phyloP scores from a whole-genome alignment of 2,888 invertebrate genomes.

The Yponomeuta evonymella region DNA sequence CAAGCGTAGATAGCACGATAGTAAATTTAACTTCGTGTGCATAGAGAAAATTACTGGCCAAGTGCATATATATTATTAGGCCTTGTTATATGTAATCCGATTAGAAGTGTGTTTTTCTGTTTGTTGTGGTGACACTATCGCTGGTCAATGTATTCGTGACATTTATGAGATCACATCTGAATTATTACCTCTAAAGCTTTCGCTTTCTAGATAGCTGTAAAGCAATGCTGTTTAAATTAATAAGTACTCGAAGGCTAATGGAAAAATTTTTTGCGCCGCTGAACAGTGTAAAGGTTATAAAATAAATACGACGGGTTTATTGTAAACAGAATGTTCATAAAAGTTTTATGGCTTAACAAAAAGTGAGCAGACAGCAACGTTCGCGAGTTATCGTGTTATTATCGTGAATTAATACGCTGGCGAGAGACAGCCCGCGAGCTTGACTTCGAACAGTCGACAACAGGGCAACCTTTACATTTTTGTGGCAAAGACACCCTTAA shows the following conservation, averaged over 20 bases:
- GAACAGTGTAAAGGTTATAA: neutral
- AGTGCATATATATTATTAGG: too few relatives aligned
- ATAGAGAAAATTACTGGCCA: too few relatives aligned
- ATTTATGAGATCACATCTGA: slow-evolving; percentile 1
- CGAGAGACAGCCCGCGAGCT: slow-evolving; percentile 30
- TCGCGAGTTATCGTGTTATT: slow-evolving; percentile 37
- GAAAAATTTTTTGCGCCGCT: neutral
- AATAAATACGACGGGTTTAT: neutral
- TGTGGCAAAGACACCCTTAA: neutral
- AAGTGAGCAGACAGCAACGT: slow-evolving; percentile 18
- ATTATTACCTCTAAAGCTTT: neutral
- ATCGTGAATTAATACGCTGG: slow-evolving; percentile 54
- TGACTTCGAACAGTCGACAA: neutral
- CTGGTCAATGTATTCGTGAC: neutral
- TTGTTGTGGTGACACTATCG: neutral
- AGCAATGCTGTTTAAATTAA: neutral
- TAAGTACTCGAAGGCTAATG: neutral
- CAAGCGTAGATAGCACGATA: too few relatives aligned
- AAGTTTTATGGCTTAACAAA: neutral
- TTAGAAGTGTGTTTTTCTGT: too few relatives aligned
- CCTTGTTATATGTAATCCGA: too few relatives aligned
- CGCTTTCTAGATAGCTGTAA: neutral
- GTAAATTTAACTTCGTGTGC: too few relatives aligned
- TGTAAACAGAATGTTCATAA: neutral
- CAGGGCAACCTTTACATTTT: neutral